Evolutionary conservation across 2,113 vertebrate genomes (phyloP), one percentile per base, ranked within the genome.

Genomic region (Coturnix japonica): DNA sequence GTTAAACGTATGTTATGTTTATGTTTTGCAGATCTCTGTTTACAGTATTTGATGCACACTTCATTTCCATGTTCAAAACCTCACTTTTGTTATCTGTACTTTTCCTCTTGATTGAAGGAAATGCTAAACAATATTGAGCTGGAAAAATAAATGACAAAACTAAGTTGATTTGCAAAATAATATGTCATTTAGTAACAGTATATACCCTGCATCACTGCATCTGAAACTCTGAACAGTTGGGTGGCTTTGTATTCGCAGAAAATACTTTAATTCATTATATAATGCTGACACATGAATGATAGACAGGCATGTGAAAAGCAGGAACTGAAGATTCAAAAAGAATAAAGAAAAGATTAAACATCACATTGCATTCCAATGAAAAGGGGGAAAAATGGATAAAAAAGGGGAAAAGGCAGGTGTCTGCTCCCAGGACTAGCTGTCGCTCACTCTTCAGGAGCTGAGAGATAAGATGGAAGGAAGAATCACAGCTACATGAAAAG

Each of bases 291-390:
- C 22, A 60, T 0, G 1, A 5, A 25, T 66, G 44, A 49, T 25
- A 63, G 60, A 73, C 17, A 72, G 26, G 46, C 83, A 71, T 11
- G 9, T 37, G n/a, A 84, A 89, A 80, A 69, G 13, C 19, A 65
- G 73, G 49, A 22, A 61, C 0, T 57, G 26, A 77, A 39, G 44
- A 53, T 77, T 91, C 39, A 66, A 18, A 19, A 87, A 74, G 33
- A 81, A 81, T 74, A 71, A 74, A 87, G 20, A 65, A 26, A 70
- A 78, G 61, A 74, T 81, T 73, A 74, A 78, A 21, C 11, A 35
- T 59, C 20, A 59, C 47, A 66, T 53, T 89, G 56, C 30, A 26
- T 16, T 81, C 41, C 23, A 33, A 16, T 49, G 21, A 20, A 75
- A 91, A 74, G n/a, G 26, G 46, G 76, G 77, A 70, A 53, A 67